phyloP scores from a whole-genome alignment of 2,888 invertebrate species.

The Pelosia muscerda region DNA sequence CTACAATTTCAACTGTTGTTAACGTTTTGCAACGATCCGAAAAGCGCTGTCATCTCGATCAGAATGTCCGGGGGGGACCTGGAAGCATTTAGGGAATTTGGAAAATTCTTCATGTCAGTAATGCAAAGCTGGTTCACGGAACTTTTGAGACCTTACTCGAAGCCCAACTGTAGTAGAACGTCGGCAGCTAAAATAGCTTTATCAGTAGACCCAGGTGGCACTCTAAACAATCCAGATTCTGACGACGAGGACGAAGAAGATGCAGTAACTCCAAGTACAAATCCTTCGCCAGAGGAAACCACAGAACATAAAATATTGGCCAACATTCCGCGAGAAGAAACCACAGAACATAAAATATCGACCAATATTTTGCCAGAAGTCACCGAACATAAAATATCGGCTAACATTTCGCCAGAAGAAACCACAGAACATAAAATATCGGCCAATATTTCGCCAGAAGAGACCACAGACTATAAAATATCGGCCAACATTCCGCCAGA shows the following conservation, averaged over 20 bases:
- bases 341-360: too few relatives aligned
- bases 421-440: neutral
- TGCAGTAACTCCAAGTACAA: conserved; percentile 17
- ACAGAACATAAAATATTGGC: neutral
- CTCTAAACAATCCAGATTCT: conserved; percentile 13
- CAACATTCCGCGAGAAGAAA: too few relatives aligned
- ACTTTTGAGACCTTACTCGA: conserved; percentile 54
- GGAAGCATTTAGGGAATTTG: conserved; percentile 62
- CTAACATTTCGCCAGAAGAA: neutral
- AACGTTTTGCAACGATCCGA: conserved; percentile 53
- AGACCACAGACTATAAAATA: too few relatives aligned
- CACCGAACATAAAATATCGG: too few relatives aligned
- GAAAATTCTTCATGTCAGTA: conserved; percentile 61
- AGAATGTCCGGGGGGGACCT: conserved; percentile 56
- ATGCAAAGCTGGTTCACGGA: conserved; percentile 62
- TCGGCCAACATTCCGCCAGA: too few relatives aligned
- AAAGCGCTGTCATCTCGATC: conserved; percentile 49
- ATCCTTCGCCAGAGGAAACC: neutral
- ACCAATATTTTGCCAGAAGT: too few relatives aligned
- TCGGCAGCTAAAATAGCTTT: conserved; percentile 44
- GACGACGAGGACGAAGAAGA: conserved; percentile 41
- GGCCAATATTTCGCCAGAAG: too few relatives aligned
- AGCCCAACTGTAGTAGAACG: conserved; percentile 39
- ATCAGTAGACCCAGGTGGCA: neutral
- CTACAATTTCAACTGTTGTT: conserved; percentile 62